These are phyloP conservation scores for Petrocephalus zakoni DNA, from an alignment of 2,113 vertebrate species.

Conservation along the genomic window DNA sequence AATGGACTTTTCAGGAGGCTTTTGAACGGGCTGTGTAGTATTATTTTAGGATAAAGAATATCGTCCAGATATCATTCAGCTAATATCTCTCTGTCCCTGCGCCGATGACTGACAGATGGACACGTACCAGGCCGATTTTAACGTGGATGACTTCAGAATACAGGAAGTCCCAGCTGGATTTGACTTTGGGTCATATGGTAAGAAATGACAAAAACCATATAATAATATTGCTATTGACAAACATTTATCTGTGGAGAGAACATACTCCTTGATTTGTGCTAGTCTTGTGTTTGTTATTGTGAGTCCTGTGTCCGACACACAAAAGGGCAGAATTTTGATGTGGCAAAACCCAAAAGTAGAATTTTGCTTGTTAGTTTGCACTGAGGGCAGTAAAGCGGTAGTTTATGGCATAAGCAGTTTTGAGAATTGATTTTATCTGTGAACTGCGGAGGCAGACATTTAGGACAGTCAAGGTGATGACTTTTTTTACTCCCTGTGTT, in stretches of 20 bases:
- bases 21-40: background rate
- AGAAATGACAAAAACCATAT: slow-evolving; percentile 23
- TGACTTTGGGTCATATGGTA: slow-evolving; percentile 66
- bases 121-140: slow-evolving; percentile 60
- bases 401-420: background rate
- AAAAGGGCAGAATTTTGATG: background rate
- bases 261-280: background rate
- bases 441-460: slow-evolving; percentile 37
- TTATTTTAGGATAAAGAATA: background rate
- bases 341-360: slow-evolving; percentile 34
- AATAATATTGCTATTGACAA: background rate
- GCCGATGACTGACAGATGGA: slow-evolving; percentile 53
- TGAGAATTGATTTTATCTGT: slow-evolving; percentile 34
- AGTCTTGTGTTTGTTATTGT: background rate
- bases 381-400: background rate
- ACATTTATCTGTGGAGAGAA: background rate
- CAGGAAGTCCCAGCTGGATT: slow-evolving; percentile 68
- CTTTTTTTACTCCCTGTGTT: slow-evolving; percentile 41
- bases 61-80: background rate
- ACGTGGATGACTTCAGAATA: slow-evolving; percentile 63
- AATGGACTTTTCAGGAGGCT: background rate
- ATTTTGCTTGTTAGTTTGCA: slow-evolving; percentile 50
- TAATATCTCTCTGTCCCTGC: background rate
- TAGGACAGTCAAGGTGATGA: slow-evolving; percentile 57
- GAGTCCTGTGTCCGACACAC: background rate